These are phyloP conservation scores for Liparis tanakae DNA, from an alignment of 2,797 vertebrate species.

Conservation along the genomic window DNA sequence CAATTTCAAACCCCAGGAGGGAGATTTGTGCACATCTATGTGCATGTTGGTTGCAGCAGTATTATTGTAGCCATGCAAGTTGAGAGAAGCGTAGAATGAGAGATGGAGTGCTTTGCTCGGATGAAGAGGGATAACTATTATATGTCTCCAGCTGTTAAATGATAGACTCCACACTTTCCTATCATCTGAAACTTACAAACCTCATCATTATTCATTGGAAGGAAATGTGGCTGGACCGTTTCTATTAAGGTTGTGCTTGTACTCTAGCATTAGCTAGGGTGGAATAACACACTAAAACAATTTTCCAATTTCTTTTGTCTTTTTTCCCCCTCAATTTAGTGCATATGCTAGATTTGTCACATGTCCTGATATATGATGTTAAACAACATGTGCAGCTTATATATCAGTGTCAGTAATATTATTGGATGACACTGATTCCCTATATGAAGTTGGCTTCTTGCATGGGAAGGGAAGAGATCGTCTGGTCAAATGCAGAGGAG, in stretches of 20 bases:
- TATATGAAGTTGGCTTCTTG: neutral
- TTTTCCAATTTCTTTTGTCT: neutral
- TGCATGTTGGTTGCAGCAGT: conserved; percentile 23
- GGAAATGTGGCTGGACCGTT: neutral
- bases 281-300: neutral
- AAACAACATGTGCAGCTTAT: neutral
- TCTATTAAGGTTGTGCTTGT: neutral
- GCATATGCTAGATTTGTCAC: conserved; percentile 4
- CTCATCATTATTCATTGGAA: conserved; percentile 14
- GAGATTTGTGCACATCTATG: conserved; percentile 49
- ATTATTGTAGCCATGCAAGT: conserved; percentile 20
- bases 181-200: conserved; percentile 16
- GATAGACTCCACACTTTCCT: neutral
- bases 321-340: neutral
- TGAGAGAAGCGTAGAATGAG: conserved; percentile 16
- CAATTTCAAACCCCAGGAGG: conserved; percentile 60
- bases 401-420: neutral
- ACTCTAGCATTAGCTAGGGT: neutral
- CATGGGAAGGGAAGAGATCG: neutral
- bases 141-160: conserved; percentile 39
- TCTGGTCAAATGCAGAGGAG: conserved; percentile 2
- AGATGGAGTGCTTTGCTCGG: conserved; percentile 22
- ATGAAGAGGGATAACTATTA: conserved; percentile 33
- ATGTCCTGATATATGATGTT: neutral
- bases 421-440: neutral